A percentile compares a stretch with the other conserved stretches of the same genome.
These are phyloP conservation scores for Disparrhopalites patrizii DNA, from an alignment of 2,888 invertebrate genomes.

Conservation along the genomic window DNA sequence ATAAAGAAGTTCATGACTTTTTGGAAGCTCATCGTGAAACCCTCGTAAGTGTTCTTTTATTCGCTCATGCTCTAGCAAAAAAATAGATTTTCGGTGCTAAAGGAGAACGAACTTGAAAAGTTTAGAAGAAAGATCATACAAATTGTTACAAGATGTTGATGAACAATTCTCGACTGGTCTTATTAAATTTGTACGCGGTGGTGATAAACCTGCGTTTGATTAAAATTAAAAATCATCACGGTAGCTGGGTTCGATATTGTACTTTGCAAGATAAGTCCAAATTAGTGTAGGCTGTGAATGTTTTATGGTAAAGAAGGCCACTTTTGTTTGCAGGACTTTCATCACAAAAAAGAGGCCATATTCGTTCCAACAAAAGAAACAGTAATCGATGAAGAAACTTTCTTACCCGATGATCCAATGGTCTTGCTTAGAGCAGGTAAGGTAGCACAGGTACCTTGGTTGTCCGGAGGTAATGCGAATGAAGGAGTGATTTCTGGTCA, in stretches of 20 bases:
- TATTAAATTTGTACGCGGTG: too few relatives aligned
- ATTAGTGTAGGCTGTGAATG: slow-evolving; percentile 11
- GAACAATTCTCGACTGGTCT: too few relatives aligned
- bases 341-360: not conserved
- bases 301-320: not conserved
- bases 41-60: too few relatives aligned
- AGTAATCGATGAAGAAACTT: slow-evolving; percentile 35
- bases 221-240: too few relatives aligned
- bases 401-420: slow-evolving; percentile 38
- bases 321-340: not conserved
- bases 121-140: not conserved
- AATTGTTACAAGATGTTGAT: not conserved
- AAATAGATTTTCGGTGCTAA: not conserved
- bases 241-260: too few relatives aligned
- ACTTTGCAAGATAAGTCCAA: not conserved
- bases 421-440: slow-evolving; percentile 32
- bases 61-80: not conserved
- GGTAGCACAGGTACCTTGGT: slow-evolving; percentile 35
- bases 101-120: not conserved
- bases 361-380: slow-evolving; percentile 43
- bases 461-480: slow-evolving; percentile 40
- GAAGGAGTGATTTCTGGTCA: slow-evolving; percentile 35
- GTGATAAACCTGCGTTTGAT: too few relatives aligned
- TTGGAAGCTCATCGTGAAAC: slow-evolving; percentile 9
- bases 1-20: slow-evolving; percentile 3